These are phyloP conservation scores for Mus spretus DNA, from an alignment of 2,797 vertebrate species.

Conservation along the genomic window DNA sequence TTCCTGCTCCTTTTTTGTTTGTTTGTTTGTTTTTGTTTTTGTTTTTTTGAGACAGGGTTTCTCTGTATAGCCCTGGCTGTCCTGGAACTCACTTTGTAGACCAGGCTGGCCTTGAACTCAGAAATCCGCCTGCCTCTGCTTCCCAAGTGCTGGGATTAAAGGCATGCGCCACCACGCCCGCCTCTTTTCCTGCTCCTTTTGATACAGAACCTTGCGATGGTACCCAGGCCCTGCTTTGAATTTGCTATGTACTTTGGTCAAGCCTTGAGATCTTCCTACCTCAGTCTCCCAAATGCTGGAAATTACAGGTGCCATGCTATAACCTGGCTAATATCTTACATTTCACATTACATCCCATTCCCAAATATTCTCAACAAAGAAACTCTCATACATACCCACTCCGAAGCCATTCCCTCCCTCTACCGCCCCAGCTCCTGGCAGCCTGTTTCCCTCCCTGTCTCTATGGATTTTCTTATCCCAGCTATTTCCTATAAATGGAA, in stretches of 20 bases:
- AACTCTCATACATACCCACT: neutral
- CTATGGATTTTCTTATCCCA: neutral
- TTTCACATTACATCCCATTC: neutral
- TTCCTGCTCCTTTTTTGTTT: neutral
- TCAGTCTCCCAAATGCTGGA: neutral
- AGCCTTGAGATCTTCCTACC: neutral
- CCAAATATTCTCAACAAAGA: neutral
- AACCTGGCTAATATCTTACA: neutral
- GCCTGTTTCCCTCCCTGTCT: conserved; percentile 4
- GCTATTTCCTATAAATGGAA: neutral
- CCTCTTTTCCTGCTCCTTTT: neutral
- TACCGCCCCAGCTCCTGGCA: neutral
- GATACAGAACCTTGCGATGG: neutral
- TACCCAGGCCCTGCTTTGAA: neutral
- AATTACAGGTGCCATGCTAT: neutral
- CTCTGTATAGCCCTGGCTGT: too few relatives aligned
- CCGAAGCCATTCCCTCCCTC: too few relatives aligned
- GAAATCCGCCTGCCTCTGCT: too few relatives aligned
- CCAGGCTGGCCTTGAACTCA: too few relatives aligned
- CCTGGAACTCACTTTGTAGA: too few relatives aligned
- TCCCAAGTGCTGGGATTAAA: too few relatives aligned
- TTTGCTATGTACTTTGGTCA: neutral
- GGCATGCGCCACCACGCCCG: too few relatives aligned
- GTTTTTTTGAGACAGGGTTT: too few relatives aligned
- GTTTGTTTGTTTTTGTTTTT: too few relatives aligned